Evolutionary conservation across 2,888 invertebrate genomes (phyloP).

Genomic region (Timandra comae): DNA sequence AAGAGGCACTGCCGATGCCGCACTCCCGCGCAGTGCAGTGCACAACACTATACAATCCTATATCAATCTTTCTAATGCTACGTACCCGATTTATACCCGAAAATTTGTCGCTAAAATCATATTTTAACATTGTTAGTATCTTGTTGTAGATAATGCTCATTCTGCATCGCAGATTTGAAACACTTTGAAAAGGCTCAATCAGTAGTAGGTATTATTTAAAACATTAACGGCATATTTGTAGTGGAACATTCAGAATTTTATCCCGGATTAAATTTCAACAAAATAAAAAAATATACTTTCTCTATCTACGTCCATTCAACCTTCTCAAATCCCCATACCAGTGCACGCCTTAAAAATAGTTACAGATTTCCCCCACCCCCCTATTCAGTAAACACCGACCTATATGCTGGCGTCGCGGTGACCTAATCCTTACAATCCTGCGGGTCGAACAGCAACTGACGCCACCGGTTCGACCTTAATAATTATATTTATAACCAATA

Average conservation of each 20-base stretch:
- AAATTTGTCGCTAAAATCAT: too few relatives aligned
- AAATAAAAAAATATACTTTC: conserved; percentile 5
- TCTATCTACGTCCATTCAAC: not conserved
- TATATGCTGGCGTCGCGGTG: conserved; percentile 1
- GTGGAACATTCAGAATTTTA: too few relatives aligned
- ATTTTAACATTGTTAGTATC: too few relatives aligned
- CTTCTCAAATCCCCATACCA: not conserved
- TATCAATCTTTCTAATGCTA: too few relatives aligned
- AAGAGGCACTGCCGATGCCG: not conserved
- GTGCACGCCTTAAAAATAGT: conserved; percentile 4
- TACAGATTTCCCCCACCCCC: conserved; percentile 4
- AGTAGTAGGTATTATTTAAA: too few relatives aligned
- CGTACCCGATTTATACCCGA: too few relatives aligned
- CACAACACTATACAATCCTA: too few relatives aligned
- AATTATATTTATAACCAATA: conserved; percentile 2
- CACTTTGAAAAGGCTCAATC: too few relatives aligned
- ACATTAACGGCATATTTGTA: too few relatives aligned
- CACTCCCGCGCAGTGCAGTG: not conserved
- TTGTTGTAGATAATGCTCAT: too few relatives aligned
- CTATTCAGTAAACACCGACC: conserved; percentile 1
- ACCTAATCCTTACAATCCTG: conserved; percentile 2
- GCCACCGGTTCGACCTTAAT: conserved; percentile 3
- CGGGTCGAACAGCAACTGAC: not conserved
- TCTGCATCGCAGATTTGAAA: too few relatives aligned
- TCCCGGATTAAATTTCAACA: not conserved